These are phyloP conservation scores for Cryptocephalus moraei DNA, from an alignment of 2,888 invertebrate species.

Conservation along the genomic window DNA sequence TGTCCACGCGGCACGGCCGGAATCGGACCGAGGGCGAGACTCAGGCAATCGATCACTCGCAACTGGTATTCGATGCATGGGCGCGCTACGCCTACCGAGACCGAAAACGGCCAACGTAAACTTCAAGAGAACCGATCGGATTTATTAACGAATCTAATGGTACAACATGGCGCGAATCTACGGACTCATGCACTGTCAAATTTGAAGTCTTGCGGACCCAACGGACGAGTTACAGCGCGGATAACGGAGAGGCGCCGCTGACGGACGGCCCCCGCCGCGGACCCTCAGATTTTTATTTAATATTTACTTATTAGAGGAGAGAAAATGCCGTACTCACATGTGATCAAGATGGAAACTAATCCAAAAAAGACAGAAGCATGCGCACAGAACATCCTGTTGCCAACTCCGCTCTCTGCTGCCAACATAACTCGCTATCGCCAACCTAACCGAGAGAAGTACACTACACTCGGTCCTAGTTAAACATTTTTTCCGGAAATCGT, in stretches of 20 bases:
- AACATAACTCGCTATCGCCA: too few relatives aligned
- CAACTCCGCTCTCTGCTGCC: too few relatives aligned
- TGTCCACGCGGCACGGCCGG: conserved; percentile 29
- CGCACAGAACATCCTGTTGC: conserved; percentile 35
- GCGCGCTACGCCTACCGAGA: background rate
- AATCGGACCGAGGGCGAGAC: background rate
- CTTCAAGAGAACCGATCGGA: background rate
- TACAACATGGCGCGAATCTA: conserved; percentile 45
- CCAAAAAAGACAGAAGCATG: conserved; percentile 72
- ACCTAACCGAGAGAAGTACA: too few relatives aligned
- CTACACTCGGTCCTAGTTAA: too few relatives aligned
- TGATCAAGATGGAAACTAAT: conserved; percentile 82
- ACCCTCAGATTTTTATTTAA: conserved; percentile 13
- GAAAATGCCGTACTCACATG: conserved; percentile 69
- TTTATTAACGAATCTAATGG: conserved; percentile 15
- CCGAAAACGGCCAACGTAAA: background rate
- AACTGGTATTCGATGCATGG: background rate
- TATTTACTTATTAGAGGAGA: conserved; percentile 27
- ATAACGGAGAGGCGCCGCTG: too few relatives aligned
- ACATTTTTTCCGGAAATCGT: too few relatives aligned
- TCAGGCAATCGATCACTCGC: background rate
- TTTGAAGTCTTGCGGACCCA: too few relatives aligned
- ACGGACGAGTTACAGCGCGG: too few relatives aligned
- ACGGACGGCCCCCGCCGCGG: conserved; percentile 4
- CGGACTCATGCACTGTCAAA: conserved; percentile 37